A percentile compares a stretch with the other conserved stretches of the same genome.
phyloP scores from a whole-genome alignment of 2,113 vertebrate species.

The Marcusenius ussheri region DNA sequence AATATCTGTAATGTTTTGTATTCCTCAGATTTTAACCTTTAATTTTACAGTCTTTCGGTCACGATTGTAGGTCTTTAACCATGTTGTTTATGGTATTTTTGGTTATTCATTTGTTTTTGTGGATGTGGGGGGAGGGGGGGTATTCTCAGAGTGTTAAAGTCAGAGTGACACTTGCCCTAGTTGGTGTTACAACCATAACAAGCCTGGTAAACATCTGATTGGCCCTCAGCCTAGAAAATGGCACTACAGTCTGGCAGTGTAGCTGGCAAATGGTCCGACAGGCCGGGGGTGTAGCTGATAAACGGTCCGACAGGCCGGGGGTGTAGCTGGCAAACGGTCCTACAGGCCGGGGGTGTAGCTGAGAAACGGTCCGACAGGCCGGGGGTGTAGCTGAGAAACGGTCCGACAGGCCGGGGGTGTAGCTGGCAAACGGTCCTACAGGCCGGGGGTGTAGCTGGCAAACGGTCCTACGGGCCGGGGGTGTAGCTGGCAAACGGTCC shows the following conservation, averaged over 20 bases:
- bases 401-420: no score
- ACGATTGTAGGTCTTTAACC: background rate
- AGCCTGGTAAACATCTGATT: background rate
- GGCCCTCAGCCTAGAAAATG: background rate
- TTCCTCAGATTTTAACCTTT: background rate
- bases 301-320: no score
- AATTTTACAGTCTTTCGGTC: background rate
- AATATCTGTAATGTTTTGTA: constrained; percentile 1
- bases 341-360: no score
- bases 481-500: no score
- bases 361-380: no score
- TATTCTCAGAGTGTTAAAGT: background rate
- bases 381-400: no score
- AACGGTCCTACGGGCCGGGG: background rate
- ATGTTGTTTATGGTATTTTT: constrained; percentile 12
- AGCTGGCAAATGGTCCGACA: background rate
- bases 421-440: background rate
- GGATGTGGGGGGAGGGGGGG: background rate
- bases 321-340: no score
- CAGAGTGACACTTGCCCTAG: background rate
- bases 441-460: background rate
- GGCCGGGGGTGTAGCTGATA: no score
- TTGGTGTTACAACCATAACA: background rate
- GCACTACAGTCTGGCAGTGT: background rate
- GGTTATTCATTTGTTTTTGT: background rate